These are phyloP conservation scores for Drosophila subpulchrella DNA, from an alignment of 1,140 invertebrate genomes.

Conservation along the genomic window DNA sequence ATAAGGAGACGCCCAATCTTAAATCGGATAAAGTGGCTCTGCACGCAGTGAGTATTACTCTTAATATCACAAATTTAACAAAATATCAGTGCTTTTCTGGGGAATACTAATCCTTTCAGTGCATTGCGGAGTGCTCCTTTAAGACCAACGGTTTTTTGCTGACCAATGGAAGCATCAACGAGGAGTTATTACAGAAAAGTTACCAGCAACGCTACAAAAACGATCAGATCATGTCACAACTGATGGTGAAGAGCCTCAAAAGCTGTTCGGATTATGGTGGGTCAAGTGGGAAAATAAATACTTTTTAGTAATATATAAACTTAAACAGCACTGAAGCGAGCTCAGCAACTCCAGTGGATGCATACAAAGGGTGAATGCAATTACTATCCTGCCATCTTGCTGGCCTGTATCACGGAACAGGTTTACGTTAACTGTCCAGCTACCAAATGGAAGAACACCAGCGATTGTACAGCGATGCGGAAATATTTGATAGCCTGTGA, in stretches of 20 bases:
- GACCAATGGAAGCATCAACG: slow-evolving; percentile 45
- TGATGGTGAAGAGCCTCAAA: slow-evolving; percentile 42
- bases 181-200: slow-evolving; percentile 30
- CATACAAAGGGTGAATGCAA: slow-evolving; percentile 53
- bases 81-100: background rate
- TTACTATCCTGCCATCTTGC: slow-evolving; percentile 50
- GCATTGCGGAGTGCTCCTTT: slow-evolving; percentile 61
- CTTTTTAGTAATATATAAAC: background rate
- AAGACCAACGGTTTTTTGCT: slow-evolving; percentile 39
- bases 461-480: slow-evolving; percentile 53
- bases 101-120: slow-evolving; percentile 22
- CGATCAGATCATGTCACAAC: slow-evolving; percentile 31
- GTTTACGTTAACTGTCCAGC: slow-evolving; percentile 59
- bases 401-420: slow-evolving; percentile 59
- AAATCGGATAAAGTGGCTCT: slow-evolving; percentile 56
- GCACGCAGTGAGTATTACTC: slow-evolving; percentile 38
- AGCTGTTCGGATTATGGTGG: slow-evolving; percentile 45
- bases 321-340: slow-evolving; percentile 31
- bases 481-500: slow-evolving; percentile 50
- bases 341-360: slow-evolving; percentile 56
- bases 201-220: slow-evolving; percentile 48
- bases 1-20: slow-evolving; percentile 26
- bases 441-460: slow-evolving; percentile 57
- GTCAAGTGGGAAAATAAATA: background rate
- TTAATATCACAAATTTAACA: background rate